These are phyloP conservation scores for Belgica antarctica DNA, from an alignment of 2,888 invertebrate species.

Conservation along the genomic window DNA sequence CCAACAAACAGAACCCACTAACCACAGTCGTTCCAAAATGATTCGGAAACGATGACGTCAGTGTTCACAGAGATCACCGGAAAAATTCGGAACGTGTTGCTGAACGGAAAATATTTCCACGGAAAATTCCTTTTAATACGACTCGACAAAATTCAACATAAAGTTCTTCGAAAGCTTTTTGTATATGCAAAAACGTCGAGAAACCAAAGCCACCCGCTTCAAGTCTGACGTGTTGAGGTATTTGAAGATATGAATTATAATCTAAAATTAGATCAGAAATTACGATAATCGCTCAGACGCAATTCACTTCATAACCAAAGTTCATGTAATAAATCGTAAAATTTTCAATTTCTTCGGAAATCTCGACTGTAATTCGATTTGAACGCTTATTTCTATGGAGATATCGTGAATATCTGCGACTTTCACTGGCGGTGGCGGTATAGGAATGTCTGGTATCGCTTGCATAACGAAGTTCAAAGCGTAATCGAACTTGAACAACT, in stretches of 20 bases:
- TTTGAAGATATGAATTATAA: constrained; percentile 41
- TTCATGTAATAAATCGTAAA: not conserved
- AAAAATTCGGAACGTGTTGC: constrained; percentile 4
- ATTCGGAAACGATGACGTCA: constrained; percentile 25
- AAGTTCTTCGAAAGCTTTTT: constrained; percentile 6
- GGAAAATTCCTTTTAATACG: constrained; percentile 33
- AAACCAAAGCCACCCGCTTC: constrained; percentile 13
- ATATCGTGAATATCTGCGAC: not conserved
- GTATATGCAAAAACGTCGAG: constrained; percentile 32
- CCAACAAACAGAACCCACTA: not conserved
- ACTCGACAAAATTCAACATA: constrained; percentile 39
- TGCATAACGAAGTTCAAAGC: constrained; percentile 27
- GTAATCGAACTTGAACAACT: not conserved
- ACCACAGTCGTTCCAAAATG: constrained; percentile 40
- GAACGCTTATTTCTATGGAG: constrained; percentile 17
- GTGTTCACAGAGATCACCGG: constrained; percentile 24
- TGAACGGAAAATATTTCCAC: constrained; percentile 28
- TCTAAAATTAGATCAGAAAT: constrained; percentile 33
- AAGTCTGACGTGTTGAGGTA: constrained; percentile 30
- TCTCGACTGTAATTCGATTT: not conserved
- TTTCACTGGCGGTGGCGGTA: constrained; percentile 18
- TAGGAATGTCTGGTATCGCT: not conserved
- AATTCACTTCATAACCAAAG: not conserved
- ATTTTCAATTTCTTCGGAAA: not conserved
- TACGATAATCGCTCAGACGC: not conserved